Conservation (phyloP, 2,888 invertebrate species). For the Coenonympha glycerion region DNA sequence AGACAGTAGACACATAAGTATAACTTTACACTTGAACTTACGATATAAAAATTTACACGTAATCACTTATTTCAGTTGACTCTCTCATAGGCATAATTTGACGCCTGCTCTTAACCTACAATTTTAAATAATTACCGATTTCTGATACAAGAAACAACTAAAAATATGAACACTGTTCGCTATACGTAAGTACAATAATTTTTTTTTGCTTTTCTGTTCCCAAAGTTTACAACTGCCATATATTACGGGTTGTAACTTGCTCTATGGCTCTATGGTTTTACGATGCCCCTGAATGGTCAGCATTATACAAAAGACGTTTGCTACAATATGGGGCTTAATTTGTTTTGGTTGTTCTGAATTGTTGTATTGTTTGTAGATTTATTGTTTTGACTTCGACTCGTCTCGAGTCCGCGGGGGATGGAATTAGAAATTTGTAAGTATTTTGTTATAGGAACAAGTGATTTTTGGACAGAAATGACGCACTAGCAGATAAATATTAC, state of each 20-base stretch:
- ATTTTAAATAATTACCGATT: slow-evolving; percentile 6
- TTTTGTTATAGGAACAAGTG: slow-evolving; percentile 20
- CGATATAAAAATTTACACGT: no score
- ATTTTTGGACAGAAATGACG: slow-evolving; percentile 13
- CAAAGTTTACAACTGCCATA: slow-evolving; percentile 59
- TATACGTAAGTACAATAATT: slow-evolving; percentile 13
- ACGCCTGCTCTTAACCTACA: slow-evolving; percentile 1
- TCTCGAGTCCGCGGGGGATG: slow-evolving; percentile 40
- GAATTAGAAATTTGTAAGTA: slow-evolving; percentile 31
- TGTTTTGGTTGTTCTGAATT: slow-evolving; percentile 69
- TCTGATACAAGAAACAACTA: background rate
- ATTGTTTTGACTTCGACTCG: slow-evolving; percentile 50
- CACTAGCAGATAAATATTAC: slow-evolving; percentile 9
- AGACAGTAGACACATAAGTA: no score
- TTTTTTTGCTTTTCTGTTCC: slow-evolving; percentile 26
- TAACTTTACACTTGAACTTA: no score
- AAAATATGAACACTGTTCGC: slow-evolving; percentile 10
- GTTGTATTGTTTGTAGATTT: slow-evolving; percentile 51
- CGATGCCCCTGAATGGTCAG: slow-evolving; percentile 63
- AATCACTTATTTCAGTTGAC: no score
- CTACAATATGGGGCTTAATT: slow-evolving; percentile 52
- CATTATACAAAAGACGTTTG: slow-evolving; percentile 38
- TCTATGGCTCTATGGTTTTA: slow-evolving; percentile 41
- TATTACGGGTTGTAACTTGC: slow-evolving; percentile 36
- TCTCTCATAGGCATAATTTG: background rate